Evolutionary conservation across 2,888 invertebrate genomes (phyloP).

Genomic region (Hemithea aestivaria): DNA sequence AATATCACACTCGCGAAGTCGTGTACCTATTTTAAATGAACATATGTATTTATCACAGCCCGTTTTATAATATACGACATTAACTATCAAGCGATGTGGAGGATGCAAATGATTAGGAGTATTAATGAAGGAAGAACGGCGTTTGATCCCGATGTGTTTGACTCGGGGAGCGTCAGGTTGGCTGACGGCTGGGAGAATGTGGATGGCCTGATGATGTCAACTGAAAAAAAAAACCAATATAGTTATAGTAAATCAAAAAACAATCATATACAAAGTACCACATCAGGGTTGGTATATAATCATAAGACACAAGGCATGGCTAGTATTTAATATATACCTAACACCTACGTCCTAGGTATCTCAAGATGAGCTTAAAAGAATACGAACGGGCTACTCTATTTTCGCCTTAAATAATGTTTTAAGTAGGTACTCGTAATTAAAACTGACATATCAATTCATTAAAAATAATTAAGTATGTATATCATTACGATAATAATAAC

Average conservation of each 20-base stretch:
- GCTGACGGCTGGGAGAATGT: slow-evolving; percentile 51
- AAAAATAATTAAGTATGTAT: too few species aligned
- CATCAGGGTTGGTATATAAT: too few species aligned
- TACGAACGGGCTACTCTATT: too few species aligned
- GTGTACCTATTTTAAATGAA: slow-evolving; percentile 37
- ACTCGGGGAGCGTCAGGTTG: slow-evolving; percentile 52
- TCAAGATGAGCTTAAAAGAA: too few species aligned
- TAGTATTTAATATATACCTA: too few species aligned
- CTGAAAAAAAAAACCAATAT: slow-evolving; percentile 42
- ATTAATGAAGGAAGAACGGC: slow-evolving; percentile 31
- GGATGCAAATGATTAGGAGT: slow-evolving; percentile 38
- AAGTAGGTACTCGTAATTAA: too few species aligned
- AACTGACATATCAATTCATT: too few species aligned
- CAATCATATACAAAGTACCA: too few species aligned
- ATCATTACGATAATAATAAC: too few species aligned
- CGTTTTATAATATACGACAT: slow-evolving; percentile 46
- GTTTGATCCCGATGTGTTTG: slow-evolving; percentile 45
- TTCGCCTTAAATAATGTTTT: too few species aligned
- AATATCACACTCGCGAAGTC: slow-evolving; percentile 29
- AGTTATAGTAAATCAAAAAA: not conserved
- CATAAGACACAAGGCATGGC: too few species aligned
- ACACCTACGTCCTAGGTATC: too few species aligned
- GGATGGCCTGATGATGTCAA: slow-evolving; percentile 62
- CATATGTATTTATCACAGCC: slow-evolving; percentile 69
- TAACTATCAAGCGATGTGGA: slow-evolving; percentile 51